Conservation (phyloP, 2,797 vertebrate genomes). For the Coendou prehensilis region DNA sequence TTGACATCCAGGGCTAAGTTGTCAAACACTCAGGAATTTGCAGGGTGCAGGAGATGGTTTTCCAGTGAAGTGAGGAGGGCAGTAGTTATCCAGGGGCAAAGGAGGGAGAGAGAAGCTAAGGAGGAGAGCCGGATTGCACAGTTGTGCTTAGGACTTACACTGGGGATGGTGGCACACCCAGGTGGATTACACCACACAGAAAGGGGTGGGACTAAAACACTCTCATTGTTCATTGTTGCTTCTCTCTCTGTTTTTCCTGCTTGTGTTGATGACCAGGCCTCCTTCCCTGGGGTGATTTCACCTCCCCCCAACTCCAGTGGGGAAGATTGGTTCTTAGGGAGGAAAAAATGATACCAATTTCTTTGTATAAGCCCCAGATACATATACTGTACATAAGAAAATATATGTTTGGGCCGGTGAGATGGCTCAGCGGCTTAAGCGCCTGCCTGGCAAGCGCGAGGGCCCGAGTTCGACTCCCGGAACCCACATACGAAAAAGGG, state of each 20-base stretch:
- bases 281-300: not conserved
- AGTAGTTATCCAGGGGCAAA: not conserved
- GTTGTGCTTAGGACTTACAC: not conserved
- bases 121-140: not conserved
- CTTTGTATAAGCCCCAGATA: not conserved
- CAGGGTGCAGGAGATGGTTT: not conserved
- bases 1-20: not conserved
- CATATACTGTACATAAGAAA: not conserved
- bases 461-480: too few species aligned
- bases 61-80: not conserved
- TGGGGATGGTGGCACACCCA: not conserved
- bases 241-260: not conserved
- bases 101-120: not conserved
- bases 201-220: not conserved
- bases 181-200: not conserved
- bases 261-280: not conserved
- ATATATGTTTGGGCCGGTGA: too few species aligned
- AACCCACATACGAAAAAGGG: too few species aligned
- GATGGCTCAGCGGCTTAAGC: too few species aligned
- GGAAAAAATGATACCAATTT: not conserved
- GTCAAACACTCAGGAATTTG: not conserved
- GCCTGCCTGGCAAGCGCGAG: too few species aligned
- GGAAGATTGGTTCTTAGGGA: not conserved
- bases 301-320: too few species aligned
- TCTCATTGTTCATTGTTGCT: rapidly evolving